Evolutionary conservation across 2,888 invertebrate species (phyloP), one percentile per base, ranked within the genome.

Genomic region (Volucella bombylans): DNA sequence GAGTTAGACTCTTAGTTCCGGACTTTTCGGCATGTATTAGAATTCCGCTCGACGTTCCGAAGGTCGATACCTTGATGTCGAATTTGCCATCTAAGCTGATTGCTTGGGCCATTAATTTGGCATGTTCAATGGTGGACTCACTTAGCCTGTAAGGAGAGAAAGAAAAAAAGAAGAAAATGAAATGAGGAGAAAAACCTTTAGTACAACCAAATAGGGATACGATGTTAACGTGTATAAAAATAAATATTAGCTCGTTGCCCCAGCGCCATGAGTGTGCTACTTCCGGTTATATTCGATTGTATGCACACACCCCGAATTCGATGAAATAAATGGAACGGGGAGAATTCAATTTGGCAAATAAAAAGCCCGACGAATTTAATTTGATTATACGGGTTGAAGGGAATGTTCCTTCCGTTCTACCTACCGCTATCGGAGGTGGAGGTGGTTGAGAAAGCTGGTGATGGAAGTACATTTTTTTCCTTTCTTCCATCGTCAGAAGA

Each of bases 11-110:
- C 87, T 89, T 90, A 47, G 87, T 87, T 59, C 89, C 89, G 31
- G 88, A 88, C 86, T 89, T 89, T 80, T 89, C 89, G 50, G 88
- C 89, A 86, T 90, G 89, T 82, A 90, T 87, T 86, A 90, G 87
- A 85, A 90, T 90, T 81, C 89, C 89, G 72, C 89, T 88, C 55
- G 89, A 90, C 76, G 89, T 90, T 67, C 89, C 89, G 87, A 90
- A 90, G 67, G 89, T 90, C 62, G 89, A 89, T 71, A 90, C 89
- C 68, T 89, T 89, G 62, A 89, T 89, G 87, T 90, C 89, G 81
- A 90, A 90, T 87, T 90, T 90, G 43, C 89, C 89, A 87, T 90
- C 89, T 77, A 89, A 82, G 72, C 89, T 89, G 79, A 90, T 88
- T 69, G 89, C 89, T 79, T 89, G 89, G n/a, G 89, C 89, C 88